A percentile compares a stretch with the other conserved stretches of the same genome.
Conservation (phyloP, 1,140 invertebrate genomes). For the Drosophila nebulosa region DNA sequence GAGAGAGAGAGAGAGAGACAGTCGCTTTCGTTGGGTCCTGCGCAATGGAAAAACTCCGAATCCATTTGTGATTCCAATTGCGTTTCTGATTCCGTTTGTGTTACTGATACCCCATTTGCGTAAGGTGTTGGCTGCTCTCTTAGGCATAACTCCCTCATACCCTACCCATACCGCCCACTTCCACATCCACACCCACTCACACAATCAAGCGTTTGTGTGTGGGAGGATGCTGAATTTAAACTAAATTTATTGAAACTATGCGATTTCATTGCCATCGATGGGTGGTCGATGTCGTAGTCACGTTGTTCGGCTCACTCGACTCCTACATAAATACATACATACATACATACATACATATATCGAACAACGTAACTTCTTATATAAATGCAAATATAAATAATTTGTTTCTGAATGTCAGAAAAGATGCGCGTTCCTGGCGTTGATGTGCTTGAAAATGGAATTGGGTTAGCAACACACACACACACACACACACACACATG, state of each 20-base stretch:
- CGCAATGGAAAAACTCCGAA: slow-evolving; percentile 50
- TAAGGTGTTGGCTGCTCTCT: slow-evolving; percentile 59
- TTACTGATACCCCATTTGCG: slow-evolving; percentile 53
- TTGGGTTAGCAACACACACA: neutral
- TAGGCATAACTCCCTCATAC: slow-evolving; percentile 7
- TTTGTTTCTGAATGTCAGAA: neutral
- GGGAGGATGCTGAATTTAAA: slow-evolving; percentile 63
- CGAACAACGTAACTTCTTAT: neutral
- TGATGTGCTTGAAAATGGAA: neutral
- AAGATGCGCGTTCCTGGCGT: neutral
- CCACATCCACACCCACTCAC: neutral
- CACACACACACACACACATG: neutral
- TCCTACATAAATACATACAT: too few relatives aligned
- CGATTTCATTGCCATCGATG: slow-evolving; percentile 72
- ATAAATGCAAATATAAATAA: neutral
- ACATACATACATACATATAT: slow-evolving; percentile 18
- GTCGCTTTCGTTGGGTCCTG: slow-evolving; percentile 64
- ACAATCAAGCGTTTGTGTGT: slow-evolving; percentile 2
- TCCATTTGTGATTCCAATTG: slow-evolving; percentile 4
- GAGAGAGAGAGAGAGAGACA: neutral
- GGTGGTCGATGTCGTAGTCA: slow-evolving; percentile 67
- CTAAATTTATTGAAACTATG: slow-evolving; percentile 40
- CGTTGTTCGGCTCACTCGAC: slow-evolving; percentile 66
- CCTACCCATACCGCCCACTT: neutral
- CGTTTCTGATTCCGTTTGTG: slow-evolving; percentile 1